Base-by-base conservation (phyloP, 2,888 invertebrate species). In the Epistrophe grossulariae region DNA sequence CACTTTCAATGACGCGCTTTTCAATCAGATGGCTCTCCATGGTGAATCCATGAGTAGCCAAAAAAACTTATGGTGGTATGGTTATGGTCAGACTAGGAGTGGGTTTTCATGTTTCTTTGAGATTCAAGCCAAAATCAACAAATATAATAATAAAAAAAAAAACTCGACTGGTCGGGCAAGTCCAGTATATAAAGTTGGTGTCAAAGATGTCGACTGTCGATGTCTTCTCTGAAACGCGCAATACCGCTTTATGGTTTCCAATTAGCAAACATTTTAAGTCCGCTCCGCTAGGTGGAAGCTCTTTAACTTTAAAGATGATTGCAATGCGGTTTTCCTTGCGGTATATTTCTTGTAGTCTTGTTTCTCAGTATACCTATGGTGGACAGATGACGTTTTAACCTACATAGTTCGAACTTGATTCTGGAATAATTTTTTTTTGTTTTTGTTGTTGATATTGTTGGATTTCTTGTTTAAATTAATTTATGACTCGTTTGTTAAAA, bases 1-100 rank as follows among this genome's bases (percentile, higher is more conserved):
- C 87, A 87, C 87, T 87, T 87, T 87, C 87, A 79, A 66, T 87
- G 79, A 79, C 79, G 87, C 66, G 55, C 55, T 83, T 83, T 87
- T 70, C 60, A 55, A 76, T 64, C 68, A 50, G 66, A 31, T 68
- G 68, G 43, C 66, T 62, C 35, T 38, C 11, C 17, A 24, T 24
- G 24, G 60, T 24, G 40, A 24, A 38, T 64, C 17, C 19, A 31
- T 77, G 64, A 24, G 28, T 15, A 38, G 24, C 35, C 64, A 52
- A 70, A 62, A 62, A 62, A 59, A 59, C 38, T 50, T 50, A 38
- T 19, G n/a, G 31, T 66, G 45, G 35, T 59, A 24, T 8, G 79
- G 57, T 77, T 77, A 68, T 77, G 76, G 76, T 35, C 55, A 76
- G 19, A 55, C 52, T 57, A 40, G 60, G 83, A 78, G 73, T 83